These are phyloP conservation scores for Cecropterus lyciades DNA, from an alignment of 1,140 invertebrate species.

Conservation along the genomic window DNA sequence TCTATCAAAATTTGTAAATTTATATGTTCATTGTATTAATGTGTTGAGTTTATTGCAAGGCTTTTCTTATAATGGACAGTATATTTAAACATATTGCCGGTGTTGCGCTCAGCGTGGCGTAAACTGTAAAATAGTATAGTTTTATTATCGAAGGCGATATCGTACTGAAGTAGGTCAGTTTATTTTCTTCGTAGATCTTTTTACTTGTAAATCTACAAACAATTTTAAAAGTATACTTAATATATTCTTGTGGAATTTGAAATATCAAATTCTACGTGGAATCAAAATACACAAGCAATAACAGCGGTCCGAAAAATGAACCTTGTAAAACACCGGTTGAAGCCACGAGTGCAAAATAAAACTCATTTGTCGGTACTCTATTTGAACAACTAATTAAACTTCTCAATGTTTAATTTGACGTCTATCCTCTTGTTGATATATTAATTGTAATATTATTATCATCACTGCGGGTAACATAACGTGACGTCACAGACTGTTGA, in stretches of 20 bases:
- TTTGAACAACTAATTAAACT: constrained; percentile 40
- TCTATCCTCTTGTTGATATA: constrained; percentile 16
- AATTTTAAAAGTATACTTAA: no score
- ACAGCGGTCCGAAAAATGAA: no score
- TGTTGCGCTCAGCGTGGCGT: constrained; percentile 52
- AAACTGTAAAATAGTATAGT: constrained; percentile 55
- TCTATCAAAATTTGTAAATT: no score
- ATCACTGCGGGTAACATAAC: constrained; percentile 10
- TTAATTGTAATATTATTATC: constrained; percentile 23
- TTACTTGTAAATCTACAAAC: not conserved
- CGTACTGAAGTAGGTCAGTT: constrained; percentile 52
- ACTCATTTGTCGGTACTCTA: constrained; percentile 10
- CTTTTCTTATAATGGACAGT: constrained; percentile 51
- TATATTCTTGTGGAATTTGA: no score
- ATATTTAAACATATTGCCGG: constrained; percentile 65
- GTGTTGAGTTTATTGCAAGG: constrained; percentile 37
- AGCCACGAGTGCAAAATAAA: constrained; percentile 20
- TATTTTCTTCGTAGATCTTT: constrained; percentile 47
- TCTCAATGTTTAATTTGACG: constrained; percentile 31
- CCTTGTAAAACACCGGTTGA: no score
- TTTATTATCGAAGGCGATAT: constrained; percentile 41
- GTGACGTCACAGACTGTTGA: constrained; percentile 26
- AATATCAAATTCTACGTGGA: no score
- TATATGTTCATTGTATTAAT: no score
- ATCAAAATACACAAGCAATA: no score